Evolutionary conservation across 2,113 vertebrate species (phyloP), one percentile per base, ranked within the genome.

Genomic region (Brachionichthys hirsutus): DNA sequence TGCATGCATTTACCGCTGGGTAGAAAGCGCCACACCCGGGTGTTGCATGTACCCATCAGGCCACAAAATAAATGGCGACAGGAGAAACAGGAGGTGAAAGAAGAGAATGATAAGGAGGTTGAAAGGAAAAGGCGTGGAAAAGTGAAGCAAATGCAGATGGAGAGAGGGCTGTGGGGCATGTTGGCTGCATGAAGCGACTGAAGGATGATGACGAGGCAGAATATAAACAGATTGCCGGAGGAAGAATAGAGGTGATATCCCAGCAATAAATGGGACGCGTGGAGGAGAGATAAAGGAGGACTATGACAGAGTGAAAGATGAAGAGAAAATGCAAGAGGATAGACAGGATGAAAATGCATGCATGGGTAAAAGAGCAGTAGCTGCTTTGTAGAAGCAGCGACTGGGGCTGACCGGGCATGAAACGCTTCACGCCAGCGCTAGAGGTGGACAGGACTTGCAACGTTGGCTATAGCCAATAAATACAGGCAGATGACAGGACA

Each of bases 381-480:
- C 17, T 62, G 73, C 78, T 85, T n/a, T n/a, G n/a, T 80, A 79
- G 82, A 69, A 51, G 71, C 36, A 86, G 84, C 82, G 84, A 63
- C 81, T 50, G 44, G 15, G 5, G 62, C 85, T 87, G 87, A 86
- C 86, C 86, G 86, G 77, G 78, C 75, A 84, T 80, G 51, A 86
- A 85, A 80, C 63, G 73, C 61, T 71, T 66, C 66, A 53, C 50
- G 42, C 49, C 58, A 44, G 65, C 63, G 77, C 77, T 75, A 81
- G 61, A 74, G 69, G 56, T 63, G 68, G 58, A 62, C 55, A 70
- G 69, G 57, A 70, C 57, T 62, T 30, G 24, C 24, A 6, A 30
- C 4, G 24, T 30, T 30, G 8, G 24, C 24, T 30, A n/a, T n/a
- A 2, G 24, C 24, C 24, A 3, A 30, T 30, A 30, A 30, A 30